phyloP scores from a whole-genome alignment of 1,140 invertebrate species.

The Zaprionus camerounensis region DNA sequence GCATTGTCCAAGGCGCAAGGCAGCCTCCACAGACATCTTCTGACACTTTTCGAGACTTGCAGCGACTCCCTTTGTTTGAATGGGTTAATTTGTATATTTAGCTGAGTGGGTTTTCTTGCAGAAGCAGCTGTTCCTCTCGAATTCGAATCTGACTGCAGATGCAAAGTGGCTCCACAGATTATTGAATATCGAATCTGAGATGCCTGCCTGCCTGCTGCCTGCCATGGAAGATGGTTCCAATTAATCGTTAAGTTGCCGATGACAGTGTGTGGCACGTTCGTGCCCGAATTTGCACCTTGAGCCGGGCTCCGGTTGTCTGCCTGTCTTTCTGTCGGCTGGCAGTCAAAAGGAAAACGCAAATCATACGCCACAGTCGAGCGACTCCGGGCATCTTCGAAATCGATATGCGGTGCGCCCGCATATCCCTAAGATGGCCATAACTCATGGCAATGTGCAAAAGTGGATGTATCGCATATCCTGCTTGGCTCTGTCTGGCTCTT shows the following conservation, averaged over 20 bases:
- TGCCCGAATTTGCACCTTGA: conserved; percentile 69
- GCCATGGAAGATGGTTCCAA: conserved; percentile 67
- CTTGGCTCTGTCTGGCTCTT: conserved; percentile 36
- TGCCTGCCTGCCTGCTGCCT: conserved; percentile 19
- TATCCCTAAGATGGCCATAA: conserved; percentile 66
- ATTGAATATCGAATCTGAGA: conserved; percentile 62
- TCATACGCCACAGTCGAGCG: conserved; percentile 50
- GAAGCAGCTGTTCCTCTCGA: background rate
- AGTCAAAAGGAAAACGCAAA: conserved; percentile 67
- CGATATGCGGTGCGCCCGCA: conserved; percentile 70
- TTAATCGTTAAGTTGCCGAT: conserved; percentile 72
- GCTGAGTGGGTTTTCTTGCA: conserved; percentile 15
- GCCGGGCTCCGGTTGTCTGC: background rate
- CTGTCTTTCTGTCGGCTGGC: conserved; percentile 2
- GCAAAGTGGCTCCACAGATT: conserved; percentile 35
- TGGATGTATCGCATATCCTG: conserved; percentile 82
- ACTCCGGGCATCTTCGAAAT: conserved; percentile 51
- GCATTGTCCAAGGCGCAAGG: conserved; percentile 9
- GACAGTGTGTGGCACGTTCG: conserved; percentile 70
- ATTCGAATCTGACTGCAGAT: background rate
- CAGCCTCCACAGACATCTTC: conserved; percentile 23
- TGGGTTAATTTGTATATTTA: conserved; percentile 81
- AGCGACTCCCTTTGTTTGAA: conserved; percentile 59
- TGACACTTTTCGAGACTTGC: conserved; percentile 63
- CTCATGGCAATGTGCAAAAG: conserved; percentile 82